Evolutionary conservation across 2,797 vertebrate genomes (phyloP), one percentile per base, ranked within the genome.

Genomic region (Danio albolineatus): DNA sequence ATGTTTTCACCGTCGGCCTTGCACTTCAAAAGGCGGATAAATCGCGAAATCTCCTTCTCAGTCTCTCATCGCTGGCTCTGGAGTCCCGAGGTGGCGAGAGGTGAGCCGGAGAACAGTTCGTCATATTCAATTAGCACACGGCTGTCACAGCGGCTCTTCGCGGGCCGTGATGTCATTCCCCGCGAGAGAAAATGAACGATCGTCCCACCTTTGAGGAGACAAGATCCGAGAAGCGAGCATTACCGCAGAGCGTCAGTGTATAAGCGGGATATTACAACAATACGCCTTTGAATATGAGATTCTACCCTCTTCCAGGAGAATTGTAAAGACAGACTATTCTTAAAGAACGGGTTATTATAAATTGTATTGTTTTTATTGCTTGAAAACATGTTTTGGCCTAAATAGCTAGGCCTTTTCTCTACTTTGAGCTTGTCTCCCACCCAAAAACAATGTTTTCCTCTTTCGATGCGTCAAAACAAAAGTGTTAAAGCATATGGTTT

Each of bases 61-160:
- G 17, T 92, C 92, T 91, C 87, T 93, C 90, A 91, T 86, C 90
- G 81, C 87, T 41, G 78, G 60, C 64, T 59, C 13, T 17, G 81
- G 70, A 62, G 85, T 87, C 79, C 65, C 75, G 86, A 87, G 91
- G 89, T 91, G 89, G 81, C 71, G 86, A 89, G 87, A 87, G 89
- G 91, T 89, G 91, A 92, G 79, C 86, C 86, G 10, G 87, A 85
- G 89, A 90, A 89, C 90, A 85, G 91, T 94, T 92, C 88, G 90
- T 94, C 92, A 94, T 93, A 91, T 93, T 94, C 92, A 87, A 93
- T 93, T 94, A 92, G 92, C 90, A 92, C 91, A 92, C 69, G 93
- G 89, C 90, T 93, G 92, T 93, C 93, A 93, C 56, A 54, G 51
- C 57, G 28, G 38, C 86, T 86, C 78, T 81, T 86, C 81, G 81